Percentiles rank a stretch among this genome's conserved stretches.
phyloP scores from a whole-genome alignment of 2,797 vertebrate species.

The Ceryle rudis region DNA sequence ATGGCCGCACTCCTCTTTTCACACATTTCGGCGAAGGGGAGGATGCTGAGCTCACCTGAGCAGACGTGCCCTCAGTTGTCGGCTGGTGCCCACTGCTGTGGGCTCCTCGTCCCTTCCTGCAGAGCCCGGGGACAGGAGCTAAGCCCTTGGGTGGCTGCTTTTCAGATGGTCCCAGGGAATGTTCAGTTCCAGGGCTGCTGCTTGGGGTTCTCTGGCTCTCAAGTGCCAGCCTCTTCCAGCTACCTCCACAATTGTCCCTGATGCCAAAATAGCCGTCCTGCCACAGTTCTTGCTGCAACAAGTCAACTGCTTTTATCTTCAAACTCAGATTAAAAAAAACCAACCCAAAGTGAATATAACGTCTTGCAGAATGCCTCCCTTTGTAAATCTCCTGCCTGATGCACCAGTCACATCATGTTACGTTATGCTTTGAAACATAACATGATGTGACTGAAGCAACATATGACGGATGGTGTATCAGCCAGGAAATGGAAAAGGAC shows the following conservation, averaged over 20 bases:
- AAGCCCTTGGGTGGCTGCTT: not conserved
- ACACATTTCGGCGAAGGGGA: not conserved
- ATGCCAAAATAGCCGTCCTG: not conserved
- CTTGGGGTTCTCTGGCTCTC: too few relatives aligned
- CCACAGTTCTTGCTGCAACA: not conserved
- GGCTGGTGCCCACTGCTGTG: not conserved
- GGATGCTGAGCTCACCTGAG: not conserved
- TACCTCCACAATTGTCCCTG: not conserved
- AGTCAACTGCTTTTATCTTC: not conserved
- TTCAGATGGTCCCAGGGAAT: not conserved
- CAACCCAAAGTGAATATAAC: not conserved
- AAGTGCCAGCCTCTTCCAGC: not conserved
- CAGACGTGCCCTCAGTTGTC: accelerated
- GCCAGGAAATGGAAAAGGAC: constrained; percentile 43
- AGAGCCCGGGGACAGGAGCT: not conserved
- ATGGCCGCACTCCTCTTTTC: accelerated
- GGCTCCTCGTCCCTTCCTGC: accelerated
- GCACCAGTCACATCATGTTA: constrained; percentile 32
- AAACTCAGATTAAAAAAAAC: not conserved
- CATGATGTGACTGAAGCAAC: constrained; percentile 32
- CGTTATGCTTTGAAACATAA: constrained; percentile 39
- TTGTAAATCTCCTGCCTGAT: constrained; percentile 45
- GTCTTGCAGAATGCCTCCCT: not conserved
- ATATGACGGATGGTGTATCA: constrained; percentile 60
- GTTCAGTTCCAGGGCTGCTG: not conserved